Evolutionary conservation across 37 sponge, comb jelly and placozoan genomes (phyloP).

Genomic region (Cliona cf. orientalis): DNA sequence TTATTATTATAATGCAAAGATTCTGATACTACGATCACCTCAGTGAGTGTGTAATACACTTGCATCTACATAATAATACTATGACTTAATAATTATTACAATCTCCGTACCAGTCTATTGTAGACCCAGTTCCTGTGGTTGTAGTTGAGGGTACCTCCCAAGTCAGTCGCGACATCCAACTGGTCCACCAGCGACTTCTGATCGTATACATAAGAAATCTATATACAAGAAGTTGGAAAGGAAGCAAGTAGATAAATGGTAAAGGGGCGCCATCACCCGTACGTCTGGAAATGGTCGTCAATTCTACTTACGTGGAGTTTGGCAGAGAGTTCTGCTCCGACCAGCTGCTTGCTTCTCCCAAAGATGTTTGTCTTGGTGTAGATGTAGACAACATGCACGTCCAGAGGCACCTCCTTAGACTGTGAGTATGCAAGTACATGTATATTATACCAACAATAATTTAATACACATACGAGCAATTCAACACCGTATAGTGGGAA

Average conservation of each 20-base stretch:
- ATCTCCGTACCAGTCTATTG: conserved; percentile 62
- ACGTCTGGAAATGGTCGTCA: not conserved
- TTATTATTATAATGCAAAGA: too few species aligned
- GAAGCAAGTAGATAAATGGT: not conserved
- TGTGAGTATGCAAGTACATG: not conserved
- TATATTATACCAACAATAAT: not conserved
- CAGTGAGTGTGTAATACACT: too few species aligned
- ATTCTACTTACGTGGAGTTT: conserved; percentile 50
- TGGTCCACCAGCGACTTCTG: conserved; percentile 27
- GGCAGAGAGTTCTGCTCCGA: not conserved
- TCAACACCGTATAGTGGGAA: too few species aligned
- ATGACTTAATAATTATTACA: too few species aligned
- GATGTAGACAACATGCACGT: conserved; percentile 37
- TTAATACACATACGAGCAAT: not conserved
- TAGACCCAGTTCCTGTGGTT: conserved; percentile 59
- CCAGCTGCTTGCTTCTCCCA: conserved; percentile 22
- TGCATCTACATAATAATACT: too few species aligned
- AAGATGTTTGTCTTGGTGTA: conserved; percentile 24
- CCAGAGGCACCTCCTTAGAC: conserved; percentile 12
- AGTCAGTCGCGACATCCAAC: conserved; percentile 34
- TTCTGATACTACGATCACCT: too few species aligned
- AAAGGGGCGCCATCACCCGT: not conserved
- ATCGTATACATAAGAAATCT: conserved; percentile 28
- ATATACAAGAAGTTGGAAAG: not conserved
- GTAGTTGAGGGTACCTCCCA: conserved; percentile 67